Percentiles rank a stretch among this genome's conserved stretches.
phyloP scores from a whole-genome alignment of 2,113 vertebrate genomes.

The Mormoops blainvillei region DNA sequence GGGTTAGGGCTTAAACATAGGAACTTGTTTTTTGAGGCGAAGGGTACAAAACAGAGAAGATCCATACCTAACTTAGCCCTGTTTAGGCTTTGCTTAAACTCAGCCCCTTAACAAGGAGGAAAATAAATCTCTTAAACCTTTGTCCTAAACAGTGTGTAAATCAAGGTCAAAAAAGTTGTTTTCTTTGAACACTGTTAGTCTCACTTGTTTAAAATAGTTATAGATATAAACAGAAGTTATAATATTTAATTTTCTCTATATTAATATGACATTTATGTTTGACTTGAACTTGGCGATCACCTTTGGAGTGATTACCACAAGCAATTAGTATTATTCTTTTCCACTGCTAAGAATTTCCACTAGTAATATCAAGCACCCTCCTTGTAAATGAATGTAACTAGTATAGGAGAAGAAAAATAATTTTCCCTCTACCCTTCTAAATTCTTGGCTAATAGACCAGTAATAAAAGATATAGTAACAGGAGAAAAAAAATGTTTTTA shows the following conservation, averaged over 20 bases:
- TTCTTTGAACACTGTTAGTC: neutral
- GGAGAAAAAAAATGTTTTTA: neutral
- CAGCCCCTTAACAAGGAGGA: neutral
- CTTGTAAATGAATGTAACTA: neutral
- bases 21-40: neutral
- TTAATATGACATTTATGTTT: neutral
- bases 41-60: neutral
- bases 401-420: neutral
- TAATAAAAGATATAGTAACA: neutral
- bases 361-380: neutral
- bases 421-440: neutral
- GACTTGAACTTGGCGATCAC: neutral
- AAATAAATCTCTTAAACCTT: neutral
- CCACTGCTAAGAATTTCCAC: neutral
- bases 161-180: neutral
- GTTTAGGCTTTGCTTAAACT: neutral
- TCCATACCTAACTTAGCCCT: neutral
- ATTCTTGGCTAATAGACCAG: neutral
- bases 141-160: neutral
- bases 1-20: neutral
- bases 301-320: neutral
- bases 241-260: neutral
- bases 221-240: neutral
- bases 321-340: neutral
- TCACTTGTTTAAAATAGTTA: neutral